Percentiles rank a stretch among this genome's conserved stretches.
Evolutionary conservation across 2,797 vertebrate species (phyloP).

Genomic region (Sebastes vulpes): DNA sequence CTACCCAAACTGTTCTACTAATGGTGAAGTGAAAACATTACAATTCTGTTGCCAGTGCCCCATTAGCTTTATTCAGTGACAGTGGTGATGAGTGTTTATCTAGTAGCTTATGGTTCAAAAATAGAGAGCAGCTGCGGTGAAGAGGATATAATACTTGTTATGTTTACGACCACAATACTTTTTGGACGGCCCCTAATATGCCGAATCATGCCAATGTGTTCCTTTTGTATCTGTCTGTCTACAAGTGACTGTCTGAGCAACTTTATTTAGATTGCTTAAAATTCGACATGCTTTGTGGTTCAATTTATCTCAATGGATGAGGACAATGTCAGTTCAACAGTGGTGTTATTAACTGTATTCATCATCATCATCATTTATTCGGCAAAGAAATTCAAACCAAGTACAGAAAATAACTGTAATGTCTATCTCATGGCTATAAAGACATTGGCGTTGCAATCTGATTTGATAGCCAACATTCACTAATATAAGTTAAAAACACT

Average conservation of each 20-base stretch:
- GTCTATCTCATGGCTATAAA: background rate
- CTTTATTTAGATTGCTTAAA: background rate
- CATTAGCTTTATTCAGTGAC: background rate
- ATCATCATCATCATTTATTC: too few relatives aligned
- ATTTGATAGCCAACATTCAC: background rate
- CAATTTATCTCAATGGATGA: background rate
- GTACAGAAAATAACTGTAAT: background rate
- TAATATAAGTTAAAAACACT: background rate
- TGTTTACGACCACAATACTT: background rate
- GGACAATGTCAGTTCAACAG: background rate
- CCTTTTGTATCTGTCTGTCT: background rate
- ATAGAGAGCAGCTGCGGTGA: background rate
- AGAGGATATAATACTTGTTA: background rate
- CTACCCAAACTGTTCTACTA: background rate
- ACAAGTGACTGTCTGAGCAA: background rate
- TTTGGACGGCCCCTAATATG: background rate
- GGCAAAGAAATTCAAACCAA: background rate
- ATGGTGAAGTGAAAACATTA: background rate
- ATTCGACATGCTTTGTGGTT: background rate
- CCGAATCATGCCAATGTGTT: background rate
- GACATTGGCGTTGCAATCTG: background rate
- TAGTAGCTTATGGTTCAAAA: background rate
- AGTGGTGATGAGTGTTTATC: background rate
- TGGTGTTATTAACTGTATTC: background rate
- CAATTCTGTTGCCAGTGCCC: background rate